Evolutionary conservation across 2,113 vertebrate genomes (phyloP), one percentile per base, ranked within the genome.

Genomic region (Calonectris borealis): DNA sequence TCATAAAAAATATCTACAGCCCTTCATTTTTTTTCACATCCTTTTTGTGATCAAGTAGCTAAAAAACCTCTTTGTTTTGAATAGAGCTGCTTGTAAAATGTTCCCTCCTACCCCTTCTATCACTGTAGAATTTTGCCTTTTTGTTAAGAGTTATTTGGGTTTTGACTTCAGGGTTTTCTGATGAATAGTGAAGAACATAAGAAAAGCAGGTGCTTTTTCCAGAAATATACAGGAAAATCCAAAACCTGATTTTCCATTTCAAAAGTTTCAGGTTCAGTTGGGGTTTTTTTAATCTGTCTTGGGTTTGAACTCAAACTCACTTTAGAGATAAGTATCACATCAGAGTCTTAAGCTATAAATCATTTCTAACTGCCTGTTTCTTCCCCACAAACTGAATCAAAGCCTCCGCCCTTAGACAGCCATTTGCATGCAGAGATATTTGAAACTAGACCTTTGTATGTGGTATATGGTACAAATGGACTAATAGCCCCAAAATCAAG

Each of bases 81-180:
- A 69, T 22, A 44, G 90, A 95, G 57, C 51, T 92, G 29, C 70
- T 88, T 86, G 68, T 40, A 60, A 90, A 90, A 78, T 48, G n/a
- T 60, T 94, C 69, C 80, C 90, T 94, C 83, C 88, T 51, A 84
- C 69, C 84, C 11, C 34, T 84, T 71, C 65, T 40, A 60, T 75
- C 80, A 58, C 52, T 40, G 75, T 10, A 49, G 55, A 81, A 36
- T 84, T 83, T 77, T 93, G 55, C 38, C 42, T 78, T 78, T 86
- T 83, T 70, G 32, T 66, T 75, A 76, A 65, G 69, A 95, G 65
- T 64, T 94, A 76, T 85, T 95, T 94, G 77, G 89, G 78, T 60
- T 94, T 93, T 93, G 73, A 89, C 57, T 89, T 93, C 34, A 61
- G 70, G 70, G 44, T 22, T 89, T 93, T 86, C 54, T 96, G 77